Base-by-base conservation (phyloP, 2,888 invertebrate genomes). In the Lycaena phlaeas region DNA sequence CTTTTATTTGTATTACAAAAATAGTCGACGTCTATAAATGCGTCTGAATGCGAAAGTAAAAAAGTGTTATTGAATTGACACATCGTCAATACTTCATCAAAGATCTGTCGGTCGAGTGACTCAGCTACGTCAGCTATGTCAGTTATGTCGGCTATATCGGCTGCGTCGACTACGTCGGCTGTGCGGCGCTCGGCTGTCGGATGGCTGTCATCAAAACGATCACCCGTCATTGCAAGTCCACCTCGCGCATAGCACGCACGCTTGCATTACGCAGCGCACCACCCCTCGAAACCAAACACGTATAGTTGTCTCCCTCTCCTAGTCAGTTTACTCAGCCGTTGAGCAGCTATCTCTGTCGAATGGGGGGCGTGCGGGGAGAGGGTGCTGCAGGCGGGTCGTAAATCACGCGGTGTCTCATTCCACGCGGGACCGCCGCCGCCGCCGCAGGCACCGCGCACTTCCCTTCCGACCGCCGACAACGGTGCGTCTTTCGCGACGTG, bases 371-470 rank as follows among this genome's bases (percentile, higher is more conserved):
- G 75, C 70, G 77, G 81, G 79, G 72, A 64, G 72, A 70, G 81
- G 78, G 77, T 70, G 76, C 77, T 81, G 84, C 82, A 81, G 82
- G 84, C 82, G 82, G 81, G 79, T 82, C 85, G 85, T 85, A 85
- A 85, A 85, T 85, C 85, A 85, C 78, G 68, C 72, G 72, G 76
- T 69, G 66, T 78, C 81, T 85, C 85, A 85, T 84, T 85, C 85
- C 84, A 77, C 81, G 85, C 85, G 84, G 77, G 82, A 75, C 72
- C 73, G 73, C 78, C 81, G 81, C 73, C 64, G 74, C 70, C 64
- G 81, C 79, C 74, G 84, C 79, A 77, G 81, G 84, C 76, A 65
- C 66, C 68, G 74, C 77, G 71, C 82, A 82, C 75, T 82, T 79
- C 78, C 73, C 72, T 69, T 54, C 53, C 72, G 77, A 68, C 77